A percentile compares a stretch with the other conserved stretches of the same genome.
Conservation (phyloP, 2,113 vertebrate genomes). For the Antechinus flavipes region DNA sequence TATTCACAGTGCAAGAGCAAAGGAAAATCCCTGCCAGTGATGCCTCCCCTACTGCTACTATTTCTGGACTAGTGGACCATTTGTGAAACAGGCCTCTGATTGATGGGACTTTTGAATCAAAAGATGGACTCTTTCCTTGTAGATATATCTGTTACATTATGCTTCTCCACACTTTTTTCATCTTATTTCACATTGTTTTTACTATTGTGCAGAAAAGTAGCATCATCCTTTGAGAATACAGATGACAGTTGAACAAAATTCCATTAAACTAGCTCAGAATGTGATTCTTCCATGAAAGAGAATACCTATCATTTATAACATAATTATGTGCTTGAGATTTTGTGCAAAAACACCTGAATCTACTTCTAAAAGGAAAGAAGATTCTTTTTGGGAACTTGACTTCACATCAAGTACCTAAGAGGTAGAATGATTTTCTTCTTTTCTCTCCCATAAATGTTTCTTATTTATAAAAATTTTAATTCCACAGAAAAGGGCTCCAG, state of each 20-base stretch:
- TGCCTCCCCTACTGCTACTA: rapidly evolving
- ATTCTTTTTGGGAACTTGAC: constrained; percentile 32
- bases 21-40: not conserved
- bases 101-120: not conserved
- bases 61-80: not conserved
- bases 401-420: constrained; percentile 45
- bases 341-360: not conserved
- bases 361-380: constrained; percentile 34
- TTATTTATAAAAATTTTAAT: constrained; percentile 58
- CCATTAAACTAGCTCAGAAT: not conserved
- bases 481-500: constrained; percentile 84
- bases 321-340: constrained; percentile 15
- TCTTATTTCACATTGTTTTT: not conserved
- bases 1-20: not conserved
- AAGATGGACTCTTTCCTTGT: not conserved
- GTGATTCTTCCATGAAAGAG: constrained; percentile 27
- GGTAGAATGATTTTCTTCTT: constrained; percentile 79
- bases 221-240: not conserved
- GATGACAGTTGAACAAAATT: constrained; percentile 29
- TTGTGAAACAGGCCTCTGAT: not conserved
- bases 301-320: not conserved
- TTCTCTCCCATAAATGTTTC: not conserved
- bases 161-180: not conserved
- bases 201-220: not conserved
- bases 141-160: not conserved